Conservation (phyloP, 2,113 vertebrate genomes). For the Tyto alba region DNA sequence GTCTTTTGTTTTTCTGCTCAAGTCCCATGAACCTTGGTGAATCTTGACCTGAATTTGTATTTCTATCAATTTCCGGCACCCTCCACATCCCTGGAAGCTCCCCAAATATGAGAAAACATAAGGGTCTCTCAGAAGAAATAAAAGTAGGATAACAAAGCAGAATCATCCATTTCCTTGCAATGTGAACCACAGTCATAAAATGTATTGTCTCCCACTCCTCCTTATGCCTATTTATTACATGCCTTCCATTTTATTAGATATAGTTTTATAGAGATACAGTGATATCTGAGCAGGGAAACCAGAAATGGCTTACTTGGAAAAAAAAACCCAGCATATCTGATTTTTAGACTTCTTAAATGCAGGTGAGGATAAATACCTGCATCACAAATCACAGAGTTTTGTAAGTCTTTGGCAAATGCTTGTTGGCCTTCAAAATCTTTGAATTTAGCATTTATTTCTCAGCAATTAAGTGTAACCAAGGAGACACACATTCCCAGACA, state of each 20-base stretch:
- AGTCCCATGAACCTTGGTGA: background rate
- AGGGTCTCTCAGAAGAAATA: background rate
- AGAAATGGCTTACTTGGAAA: background rate
- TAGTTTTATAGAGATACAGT: background rate
- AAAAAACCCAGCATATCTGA: background rate
- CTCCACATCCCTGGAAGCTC: background rate
- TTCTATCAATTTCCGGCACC: background rate
- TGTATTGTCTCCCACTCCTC: background rate
- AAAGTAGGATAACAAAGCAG: background rate
- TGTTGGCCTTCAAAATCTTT: background rate
- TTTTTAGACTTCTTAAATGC: background rate
- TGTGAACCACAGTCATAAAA: background rate
- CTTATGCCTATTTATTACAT: background rate
- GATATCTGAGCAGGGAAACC: background rate
- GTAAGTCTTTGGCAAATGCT: background rate
- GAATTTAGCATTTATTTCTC: constrained; percentile 9
- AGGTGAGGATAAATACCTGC: background rate
- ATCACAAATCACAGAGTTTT: background rate
- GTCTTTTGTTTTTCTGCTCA: background rate
- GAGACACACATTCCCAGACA: background rate
- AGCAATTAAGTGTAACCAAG: constrained; percentile 6
- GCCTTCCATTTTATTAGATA: background rate
- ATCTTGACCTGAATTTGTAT: background rate
- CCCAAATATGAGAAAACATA: background rate
- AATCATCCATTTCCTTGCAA: background rate